Base-by-base conservation (phyloP, 2,888 invertebrate genomes). In the Busseola fusca region DNA sequence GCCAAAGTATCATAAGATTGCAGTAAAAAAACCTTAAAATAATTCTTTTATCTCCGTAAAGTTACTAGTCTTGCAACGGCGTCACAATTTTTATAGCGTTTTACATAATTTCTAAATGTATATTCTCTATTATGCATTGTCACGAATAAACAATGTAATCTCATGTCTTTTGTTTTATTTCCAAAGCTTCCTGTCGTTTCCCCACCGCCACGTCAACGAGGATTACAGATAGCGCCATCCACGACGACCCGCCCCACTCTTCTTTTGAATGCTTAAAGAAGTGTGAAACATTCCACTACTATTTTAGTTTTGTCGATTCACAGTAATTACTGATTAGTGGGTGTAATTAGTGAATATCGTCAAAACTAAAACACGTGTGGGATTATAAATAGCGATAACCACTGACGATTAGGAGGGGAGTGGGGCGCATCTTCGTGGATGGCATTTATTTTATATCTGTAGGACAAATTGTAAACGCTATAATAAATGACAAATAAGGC, bases 111-210 rank as follows among this genome's bases (percentile, higher is more conserved):
- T 89, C 87, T 88, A 87, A 89, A 79, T 90, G 88, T 93, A 89
- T 91, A 90, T 90, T 89, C 90, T 90, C 90, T 93, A 93, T 92
- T 93, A 93, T 91, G 93, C 94, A 94, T 94, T 94, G 94, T 94
- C 93, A 93, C 93, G 89, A 93, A 92, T 94, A 94, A 93, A 95
- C 94, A 94, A 93, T 94, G 93, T 94, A 95, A 93, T 93, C 93
- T 90, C 88, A 84, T 54, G 40, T 42, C 0, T 70, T 78, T 82
- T 81, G 88, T 91, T 93, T 88, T 67, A 64, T 76, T 81, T 75
- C 30, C 34, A 34, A 58, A 58, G 7, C n/a, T 34, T 48, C n/a
- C 48, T 48, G 48, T 5, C 25, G 7, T 16, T 25, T 25, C 6
- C 1, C 25, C 52, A 54, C 3, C 52, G 25, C 16, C 25, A 27